Evolutionary conservation across 2,797 vertebrate species (phyloP), one percentile per base, ranked within the genome.

Genomic region (Eulemur coronatus): DNA sequence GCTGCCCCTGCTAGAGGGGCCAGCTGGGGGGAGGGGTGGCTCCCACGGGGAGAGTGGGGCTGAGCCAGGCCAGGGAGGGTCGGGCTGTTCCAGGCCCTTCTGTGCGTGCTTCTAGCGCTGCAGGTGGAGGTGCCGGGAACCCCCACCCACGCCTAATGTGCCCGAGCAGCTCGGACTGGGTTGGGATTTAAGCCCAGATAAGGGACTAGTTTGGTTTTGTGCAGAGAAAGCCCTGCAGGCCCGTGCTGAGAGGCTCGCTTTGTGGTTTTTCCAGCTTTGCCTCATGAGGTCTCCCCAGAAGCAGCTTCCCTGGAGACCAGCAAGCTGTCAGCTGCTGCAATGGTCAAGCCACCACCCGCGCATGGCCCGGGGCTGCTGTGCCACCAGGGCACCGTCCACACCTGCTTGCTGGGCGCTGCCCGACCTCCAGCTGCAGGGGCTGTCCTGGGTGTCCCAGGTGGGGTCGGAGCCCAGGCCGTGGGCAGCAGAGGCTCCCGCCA

Each of bases 61-160:
- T 14, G 0, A 55, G 55, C 55, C 61, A 38, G 80, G 26, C 15
- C 63, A 46, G 33, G 26, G 3, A 35, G 38, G 28, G 28, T 48
- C 18, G 8, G 26, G 24, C 24, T 35, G n/a, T 38, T 35, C 52
- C n/a, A 7, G 76, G 15, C n/a, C 75, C 35, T 43, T 4, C n/a
- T 15, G 33, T 4, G 30, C 0, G 1, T 0, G 6, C 2, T 26
- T 18, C 33, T 20, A 17, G 9, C 48, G 43, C 43, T 22, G 13
- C 63, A 17, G 46, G 13, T 24, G 0, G 43, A 30, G 20, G 30
- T 0, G 2, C 73, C 43, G 9, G 79, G 79, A 13, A 13, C 8
- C 0, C 10, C 0, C 0, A 2, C 17, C 48, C 35, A 12, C 2
- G 1, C 82, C 50, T 43, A 0, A 1, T 5, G 2, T 0, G 1